Percentiles rank a stretch among this genome's conserved stretches.
Evolutionary conservation across 2,113 vertebrate species (phyloP).

Genomic region (Alectura lathami): DNA sequence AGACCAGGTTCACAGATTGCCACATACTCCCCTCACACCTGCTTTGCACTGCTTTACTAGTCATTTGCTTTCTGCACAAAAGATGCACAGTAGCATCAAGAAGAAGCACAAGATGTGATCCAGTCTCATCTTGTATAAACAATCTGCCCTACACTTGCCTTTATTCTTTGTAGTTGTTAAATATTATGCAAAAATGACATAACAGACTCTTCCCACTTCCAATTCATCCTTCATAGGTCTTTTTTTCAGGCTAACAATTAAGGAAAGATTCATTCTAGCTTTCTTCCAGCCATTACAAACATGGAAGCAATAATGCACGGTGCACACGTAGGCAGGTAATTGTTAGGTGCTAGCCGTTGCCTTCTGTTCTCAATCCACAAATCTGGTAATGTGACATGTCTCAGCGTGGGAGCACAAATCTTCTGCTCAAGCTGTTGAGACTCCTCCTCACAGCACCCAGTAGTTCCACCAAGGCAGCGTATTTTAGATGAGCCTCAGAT

Average conservation of each 20-base stretch:
- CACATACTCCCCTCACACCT: background rate
- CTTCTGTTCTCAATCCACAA: conserved; percentile 48
- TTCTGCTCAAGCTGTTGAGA: conserved; percentile 49
- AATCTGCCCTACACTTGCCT: background rate
- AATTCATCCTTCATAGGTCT: background rate
- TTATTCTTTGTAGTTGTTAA: background rate
- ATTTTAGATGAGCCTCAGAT: background rate
- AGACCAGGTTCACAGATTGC: background rate
- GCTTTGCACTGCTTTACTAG: background rate
- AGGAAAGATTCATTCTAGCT: background rate
- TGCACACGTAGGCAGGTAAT: background rate
- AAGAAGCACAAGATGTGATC: background rate
- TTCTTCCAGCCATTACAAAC: background rate
- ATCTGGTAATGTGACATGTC: conserved; percentile 36
- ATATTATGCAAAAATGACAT: background rate
- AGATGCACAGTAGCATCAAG: background rate
- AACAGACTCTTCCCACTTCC: background rate
- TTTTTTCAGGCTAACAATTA: background rate
- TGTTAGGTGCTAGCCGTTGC: conserved; percentile 31
- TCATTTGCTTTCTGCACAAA: background rate
- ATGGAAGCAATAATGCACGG: background rate
- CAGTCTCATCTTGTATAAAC: background rate
- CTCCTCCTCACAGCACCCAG: background rate
- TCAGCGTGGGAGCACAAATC: conserved; percentile 30
- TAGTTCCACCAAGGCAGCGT: background rate